Base-by-base conservation (phyloP, 2,113 vertebrate species). In the Apistogramma diplotaenia region DNA sequence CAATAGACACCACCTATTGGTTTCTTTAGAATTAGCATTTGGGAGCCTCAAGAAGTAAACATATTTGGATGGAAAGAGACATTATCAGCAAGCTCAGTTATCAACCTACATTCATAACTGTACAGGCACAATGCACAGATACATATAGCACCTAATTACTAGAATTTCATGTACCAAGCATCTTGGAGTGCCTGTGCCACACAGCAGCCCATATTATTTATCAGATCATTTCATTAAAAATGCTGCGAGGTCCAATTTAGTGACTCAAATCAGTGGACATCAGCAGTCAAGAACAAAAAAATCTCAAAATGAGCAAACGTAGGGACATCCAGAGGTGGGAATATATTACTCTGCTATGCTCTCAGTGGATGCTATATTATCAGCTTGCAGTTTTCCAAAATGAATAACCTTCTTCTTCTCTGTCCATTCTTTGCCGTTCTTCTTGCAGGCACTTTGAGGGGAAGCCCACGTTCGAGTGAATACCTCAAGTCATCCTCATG, bases 391-490 rank as follows among this genome's bases (percentile, higher is more conserved):
- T 1, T 74, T 62, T 46, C 35, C 18, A 35, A 1, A 1, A 59
- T 35, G 12, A 59, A 5, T 83, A 75, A 84, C 54, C 2, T 2
- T 73, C 6, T 5, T 65, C 18, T 60, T 59, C 54, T 71, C 25
- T 70, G 16, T 2, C 62, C 18, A 0, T n/a, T 70, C 40, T 29
- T 70, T 70, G 16, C 40, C 49, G 5, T 82, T 29, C 43, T 86
- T 29, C 93, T 76, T 96, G 80, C 94, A 99, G 98, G 95, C 95
- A 73, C 96, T 96, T 90, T 97, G 96, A 97, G 95, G 93, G 92
- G 94, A 23, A 43, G 86, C 18, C 89, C 12, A 43, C 29, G 60
- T 54, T 75, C 85, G 61, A 88, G 90, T 89, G n/a, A 87, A 92
- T 88, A 91, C 93, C 76, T 85, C 93, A 89, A 94, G 88, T 86